These are phyloP conservation scores for Antitype chi DNA, from an alignment of 2,888 invertebrate species.

Conservation along the genomic window DNA sequence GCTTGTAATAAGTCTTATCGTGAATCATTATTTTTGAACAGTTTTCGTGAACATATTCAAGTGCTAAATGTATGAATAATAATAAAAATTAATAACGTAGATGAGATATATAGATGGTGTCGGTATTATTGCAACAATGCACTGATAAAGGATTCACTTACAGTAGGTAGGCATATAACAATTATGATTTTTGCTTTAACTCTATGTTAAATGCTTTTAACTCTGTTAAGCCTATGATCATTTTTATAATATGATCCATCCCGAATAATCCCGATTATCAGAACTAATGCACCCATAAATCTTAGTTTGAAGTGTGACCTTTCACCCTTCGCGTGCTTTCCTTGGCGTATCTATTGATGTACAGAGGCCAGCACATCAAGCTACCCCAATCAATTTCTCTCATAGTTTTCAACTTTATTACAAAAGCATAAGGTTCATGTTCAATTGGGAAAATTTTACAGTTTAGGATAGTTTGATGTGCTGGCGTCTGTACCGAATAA, in stretches of 20 bases:
- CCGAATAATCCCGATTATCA: not conserved
- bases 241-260: not conserved
- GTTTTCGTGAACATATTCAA: not conserved
- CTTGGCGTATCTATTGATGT: not conserved
- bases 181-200: not conserved
- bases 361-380: too few species aligned
- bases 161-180: not conserved
- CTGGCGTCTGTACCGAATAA: too few species aligned
- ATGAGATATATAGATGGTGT: not conserved
- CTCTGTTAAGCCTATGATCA: not conserved
- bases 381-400: too few species aligned
- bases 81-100: not conserved
- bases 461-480: too few species aligned
- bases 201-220: not conserved
- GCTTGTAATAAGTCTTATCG: not conserved
- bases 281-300: slow-evolving; percentile 24
- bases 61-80: not conserved
- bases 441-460: too few species aligned
- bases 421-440: too few species aligned
- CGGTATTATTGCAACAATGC: not conserved
- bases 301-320: slow-evolving; percentile 39
- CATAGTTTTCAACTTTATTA: too few species aligned
- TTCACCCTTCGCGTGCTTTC: slow-evolving; percentile 18
- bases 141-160: not conserved
- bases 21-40: not conserved